These are phyloP conservation scores for Hepsetus odoe DNA, from an alignment of 2,113 vertebrate genomes.

Conservation along the genomic window DNA sequence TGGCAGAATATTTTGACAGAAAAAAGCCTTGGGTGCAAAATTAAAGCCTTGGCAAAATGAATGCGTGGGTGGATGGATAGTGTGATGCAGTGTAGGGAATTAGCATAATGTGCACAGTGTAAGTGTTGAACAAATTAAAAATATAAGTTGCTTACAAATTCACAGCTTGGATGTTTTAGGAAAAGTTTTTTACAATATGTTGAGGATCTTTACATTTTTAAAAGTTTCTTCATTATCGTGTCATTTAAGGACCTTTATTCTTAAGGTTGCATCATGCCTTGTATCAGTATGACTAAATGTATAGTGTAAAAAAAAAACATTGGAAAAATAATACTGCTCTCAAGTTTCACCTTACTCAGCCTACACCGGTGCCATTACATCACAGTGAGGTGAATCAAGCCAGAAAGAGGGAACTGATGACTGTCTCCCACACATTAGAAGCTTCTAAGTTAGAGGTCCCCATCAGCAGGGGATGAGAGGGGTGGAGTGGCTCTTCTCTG, in stretches of 20 bases:
- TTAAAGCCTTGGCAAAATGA: no score
- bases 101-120: neutral
- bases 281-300: neutral
- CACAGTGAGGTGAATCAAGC: neutral
- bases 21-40: neutral
- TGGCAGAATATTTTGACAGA: neutral
- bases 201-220: no score
- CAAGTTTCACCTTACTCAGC: neutral
- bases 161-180: no score
- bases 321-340: neutral
- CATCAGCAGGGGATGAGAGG: neutral
- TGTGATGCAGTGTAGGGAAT: neutral
- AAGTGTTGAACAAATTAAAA: neutral
- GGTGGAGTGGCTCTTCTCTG: neutral
- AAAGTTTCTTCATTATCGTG: no score
- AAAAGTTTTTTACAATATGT: no score
- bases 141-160: neutral
- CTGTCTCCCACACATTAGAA: neutral
- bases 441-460: neutral
- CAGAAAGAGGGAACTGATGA: neutral
- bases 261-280: neutral
- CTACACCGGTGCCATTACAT: neutral
- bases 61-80: neutral
- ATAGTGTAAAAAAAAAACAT: neutral
- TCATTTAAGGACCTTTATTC: no score